Evolutionary conservation across 2,113 vertebrate species (phyloP).

Genomic region (Paramormyrops kingsleyae): DNA sequence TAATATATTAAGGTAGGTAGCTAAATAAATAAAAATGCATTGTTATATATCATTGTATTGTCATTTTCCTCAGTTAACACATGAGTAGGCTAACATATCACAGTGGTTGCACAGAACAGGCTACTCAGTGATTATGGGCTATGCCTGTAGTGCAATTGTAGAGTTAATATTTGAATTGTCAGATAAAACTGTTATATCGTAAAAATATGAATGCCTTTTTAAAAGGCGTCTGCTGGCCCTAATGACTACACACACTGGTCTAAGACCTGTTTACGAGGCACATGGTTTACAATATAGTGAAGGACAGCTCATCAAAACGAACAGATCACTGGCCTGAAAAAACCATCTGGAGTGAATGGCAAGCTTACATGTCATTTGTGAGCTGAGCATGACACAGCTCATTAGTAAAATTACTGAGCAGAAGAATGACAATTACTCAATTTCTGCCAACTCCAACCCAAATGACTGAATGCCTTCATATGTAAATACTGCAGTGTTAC

Average conservation of each 20-base stretch:
- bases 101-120: neutral
- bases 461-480: neutral
- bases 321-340: neutral
- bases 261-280: neutral
- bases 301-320: neutral
- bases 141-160: neutral
- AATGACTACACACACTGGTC: neutral
- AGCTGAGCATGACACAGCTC: neutral
- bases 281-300: neutral
- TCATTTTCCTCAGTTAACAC: neutral
- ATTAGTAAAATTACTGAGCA: neutral
- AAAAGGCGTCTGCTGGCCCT: neutral
- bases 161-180: neutral
- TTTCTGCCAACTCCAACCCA: neutral
- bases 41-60: neutral
- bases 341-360: conserved; percentile 5
- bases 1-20: neutral
- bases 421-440: neutral
- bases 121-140: neutral
- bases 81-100: neutral
- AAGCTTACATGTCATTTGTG: neutral
- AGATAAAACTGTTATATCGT: neutral
- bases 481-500: neutral
- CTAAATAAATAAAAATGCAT: neutral
- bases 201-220: neutral